A percentile compares a stretch with the other conserved stretches of the same genome.
Conservation (phyloP, 2,888 invertebrate species). For the Tenthredo scrophulariae region DNA sequence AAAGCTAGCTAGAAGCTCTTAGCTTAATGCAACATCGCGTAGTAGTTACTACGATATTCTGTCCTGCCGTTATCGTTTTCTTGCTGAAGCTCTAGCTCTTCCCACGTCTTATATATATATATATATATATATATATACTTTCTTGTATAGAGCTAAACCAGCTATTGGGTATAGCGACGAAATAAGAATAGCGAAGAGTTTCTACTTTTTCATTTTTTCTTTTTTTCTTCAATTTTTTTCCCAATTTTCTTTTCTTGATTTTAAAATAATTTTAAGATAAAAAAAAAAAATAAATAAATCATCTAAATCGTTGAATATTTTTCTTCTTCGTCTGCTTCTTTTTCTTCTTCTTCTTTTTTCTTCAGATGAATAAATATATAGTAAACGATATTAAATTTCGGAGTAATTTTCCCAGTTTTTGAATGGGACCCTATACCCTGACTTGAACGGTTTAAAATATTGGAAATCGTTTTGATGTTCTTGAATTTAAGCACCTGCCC, state of each 20-base stretch:
- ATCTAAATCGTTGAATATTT: background rate
- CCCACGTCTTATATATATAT: background rate
- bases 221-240: too few relatives aligned
- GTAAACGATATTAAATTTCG: background rate
- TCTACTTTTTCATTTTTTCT: too few relatives aligned
- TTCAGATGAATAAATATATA: background rate
- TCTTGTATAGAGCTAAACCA: background rate
- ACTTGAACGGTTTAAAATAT: background rate
- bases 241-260: background rate
- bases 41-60: slow-evolving; percentile 45
- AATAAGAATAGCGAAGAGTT: background rate
- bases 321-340: background rate
- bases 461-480: slow-evolving; percentile 35
- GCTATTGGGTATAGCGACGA: background rate
- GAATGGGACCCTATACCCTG: background rate
- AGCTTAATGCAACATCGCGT: slow-evolving; percentile 50
- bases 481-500: slow-evolving; percentile 31
- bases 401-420: background rate
- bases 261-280: background rate
- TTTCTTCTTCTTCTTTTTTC: too few relatives aligned
- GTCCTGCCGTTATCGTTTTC: background rate
- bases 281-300: background rate
- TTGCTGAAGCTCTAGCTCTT: background rate
- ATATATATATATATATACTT: too few relatives aligned
- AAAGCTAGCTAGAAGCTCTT: slow-evolving; percentile 50